phyloP scores from a whole-genome alignment of 2,113 vertebrate species.

The Phalacrocorax brasilianus region DNA sequence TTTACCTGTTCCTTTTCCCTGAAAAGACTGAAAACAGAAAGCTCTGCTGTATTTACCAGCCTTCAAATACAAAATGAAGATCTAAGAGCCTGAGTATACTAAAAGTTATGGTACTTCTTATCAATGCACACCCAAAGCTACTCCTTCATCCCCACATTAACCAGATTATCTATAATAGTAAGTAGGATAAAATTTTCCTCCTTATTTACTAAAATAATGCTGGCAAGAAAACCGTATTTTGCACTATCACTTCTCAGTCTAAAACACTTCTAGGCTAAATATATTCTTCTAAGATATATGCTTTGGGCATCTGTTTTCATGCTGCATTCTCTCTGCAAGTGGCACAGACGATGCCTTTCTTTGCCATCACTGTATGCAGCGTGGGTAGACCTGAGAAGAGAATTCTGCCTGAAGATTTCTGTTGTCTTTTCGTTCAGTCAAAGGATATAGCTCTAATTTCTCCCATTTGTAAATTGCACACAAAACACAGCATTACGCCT shows the following conservation, averaged over 20 bases:
- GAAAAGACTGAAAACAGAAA: neutral
- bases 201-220: slow-evolving; percentile 8
- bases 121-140: neutral
- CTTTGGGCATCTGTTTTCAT: slow-evolving; percentile 42
- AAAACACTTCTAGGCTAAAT: slow-evolving; percentile 30
- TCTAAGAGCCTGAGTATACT: neutral
- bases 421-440: neutral
- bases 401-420: slow-evolving; percentile 39
- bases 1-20: neutral
- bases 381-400: slow-evolving; percentile 11
- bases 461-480: neutral
- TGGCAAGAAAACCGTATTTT: slow-evolving; percentile 6
- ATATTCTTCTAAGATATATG: neutral
- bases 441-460: neutral
- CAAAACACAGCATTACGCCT: neutral
- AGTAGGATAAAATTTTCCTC: neutral
- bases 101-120: neutral
- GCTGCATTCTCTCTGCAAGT: neutral
- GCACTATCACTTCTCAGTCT: neutral
- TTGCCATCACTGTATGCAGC: neutral
- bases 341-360: neutral
- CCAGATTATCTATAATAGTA: neutral
- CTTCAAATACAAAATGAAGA: fast-evolving
- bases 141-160: neutral
- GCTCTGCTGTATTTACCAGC: neutral